A percentile compares a stretch with the other conserved stretches of the same genome.
Conservation (phyloP, 2,888 invertebrate genomes). For the Dioctria linearis region DNA sequence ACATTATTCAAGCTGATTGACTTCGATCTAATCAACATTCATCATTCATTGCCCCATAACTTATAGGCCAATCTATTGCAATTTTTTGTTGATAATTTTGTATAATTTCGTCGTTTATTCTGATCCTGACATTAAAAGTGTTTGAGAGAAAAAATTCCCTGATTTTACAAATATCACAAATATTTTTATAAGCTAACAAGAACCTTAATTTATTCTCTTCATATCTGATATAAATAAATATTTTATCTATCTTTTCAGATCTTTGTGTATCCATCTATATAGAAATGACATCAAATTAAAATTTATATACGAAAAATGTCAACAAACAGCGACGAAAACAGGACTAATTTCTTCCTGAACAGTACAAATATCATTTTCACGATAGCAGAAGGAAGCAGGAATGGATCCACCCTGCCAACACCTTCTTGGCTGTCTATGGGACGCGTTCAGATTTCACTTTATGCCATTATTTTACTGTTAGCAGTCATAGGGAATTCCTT, state of each 20-base stretch:
- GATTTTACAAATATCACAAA: too few species aligned
- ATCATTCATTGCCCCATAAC: too few species aligned
- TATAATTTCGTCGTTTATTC: too few species aligned
- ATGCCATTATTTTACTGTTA: conserved; percentile 83
- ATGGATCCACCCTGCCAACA: conserved; percentile 46
- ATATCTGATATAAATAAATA: too few species aligned
- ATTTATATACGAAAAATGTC: conserved; percentile 51
- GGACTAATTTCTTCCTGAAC: conserved; percentile 38
- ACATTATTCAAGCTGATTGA: too few species aligned
- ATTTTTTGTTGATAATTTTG: too few species aligned
- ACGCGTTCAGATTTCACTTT: conserved; percentile 72
- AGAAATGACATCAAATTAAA: conserved; percentile 10
- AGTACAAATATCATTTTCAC: conserved; percentile 31
- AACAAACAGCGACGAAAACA: conserved; percentile 30
- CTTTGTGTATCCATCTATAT: neutral
- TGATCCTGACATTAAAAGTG: too few species aligned
- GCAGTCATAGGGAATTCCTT: conserved; percentile 85
- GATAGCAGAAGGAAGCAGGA: conserved; percentile 9
- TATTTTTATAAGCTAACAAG: too few species aligned
- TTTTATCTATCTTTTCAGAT: conserved; percentile 21
- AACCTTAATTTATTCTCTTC: too few species aligned
- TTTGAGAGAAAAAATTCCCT: too few species aligned
- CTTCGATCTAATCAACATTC: too few species aligned
- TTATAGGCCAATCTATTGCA: too few species aligned
- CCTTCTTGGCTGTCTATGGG: conserved; percentile 59